phyloP scores from a whole-genome alignment of 2,113 vertebrate species.

The Archilochus colubris region DNA sequence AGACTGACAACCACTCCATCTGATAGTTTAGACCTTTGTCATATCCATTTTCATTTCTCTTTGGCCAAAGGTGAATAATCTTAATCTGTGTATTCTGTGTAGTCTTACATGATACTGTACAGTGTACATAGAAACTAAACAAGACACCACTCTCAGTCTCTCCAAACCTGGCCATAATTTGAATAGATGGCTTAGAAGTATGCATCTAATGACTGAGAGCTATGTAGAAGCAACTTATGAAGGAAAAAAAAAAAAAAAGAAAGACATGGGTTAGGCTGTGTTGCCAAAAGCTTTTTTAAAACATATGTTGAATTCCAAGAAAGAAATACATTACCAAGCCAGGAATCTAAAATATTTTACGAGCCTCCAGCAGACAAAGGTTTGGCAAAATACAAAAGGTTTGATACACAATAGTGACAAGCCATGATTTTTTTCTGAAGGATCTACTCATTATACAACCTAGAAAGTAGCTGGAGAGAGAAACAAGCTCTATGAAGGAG shows the following conservation, averaged over 20 bases:
- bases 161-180: background rate
- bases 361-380: background rate
- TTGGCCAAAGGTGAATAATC: background rate
- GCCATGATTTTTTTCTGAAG: background rate
- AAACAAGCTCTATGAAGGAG: background rate
- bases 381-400: background rate
- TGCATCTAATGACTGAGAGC: background rate
- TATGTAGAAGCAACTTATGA: background rate
- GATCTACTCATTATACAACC: background rate
- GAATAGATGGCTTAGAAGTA: background rate
- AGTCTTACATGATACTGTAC: background rate
- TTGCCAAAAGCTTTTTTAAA: background rate
- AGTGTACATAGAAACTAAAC: background rate
- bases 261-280: background rate
- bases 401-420: background rate
- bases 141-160: background rate
- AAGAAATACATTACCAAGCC: background rate
- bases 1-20: background rate
- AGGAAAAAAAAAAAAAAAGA: background rate
- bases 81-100: background rate
- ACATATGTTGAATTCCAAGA: background rate
- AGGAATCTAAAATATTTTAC: background rate
- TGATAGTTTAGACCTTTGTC: background rate
- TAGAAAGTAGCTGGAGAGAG: background rate
- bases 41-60: background rate